phyloP scores from a whole-genome alignment of 2,888 invertebrate genomes.

The Volucella inanis region DNA sequence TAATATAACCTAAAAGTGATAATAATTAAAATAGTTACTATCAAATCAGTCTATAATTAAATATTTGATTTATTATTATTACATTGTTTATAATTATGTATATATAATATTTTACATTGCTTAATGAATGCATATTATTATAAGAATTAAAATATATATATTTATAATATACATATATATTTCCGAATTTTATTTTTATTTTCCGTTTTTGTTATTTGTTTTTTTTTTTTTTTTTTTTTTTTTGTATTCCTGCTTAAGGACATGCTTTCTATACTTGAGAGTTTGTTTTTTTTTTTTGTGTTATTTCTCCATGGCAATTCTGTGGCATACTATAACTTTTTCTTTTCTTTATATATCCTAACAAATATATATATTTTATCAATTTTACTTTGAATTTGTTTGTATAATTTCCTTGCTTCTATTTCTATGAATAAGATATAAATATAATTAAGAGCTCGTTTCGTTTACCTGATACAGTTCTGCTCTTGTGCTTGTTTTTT shows the following conservation, averaged over 20 bases:
- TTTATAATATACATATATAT: too few species aligned
- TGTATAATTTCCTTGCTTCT: conserved; percentile 2
- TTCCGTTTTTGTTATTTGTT: conserved; percentile 29
- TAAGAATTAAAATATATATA: too few species aligned
- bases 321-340: conserved; percentile 67
- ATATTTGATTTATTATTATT: conserved; percentile 75
- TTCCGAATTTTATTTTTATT: conserved; percentile 23
- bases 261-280: conserved; percentile 45
- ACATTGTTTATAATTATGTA: neutral
- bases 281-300: conserved; percentile 24
- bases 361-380: conserved; percentile 47
- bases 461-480: conserved; percentile 48
- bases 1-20: conserved; percentile 75
- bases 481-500: conserved; percentile 14
- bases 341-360: conserved; percentile 35
- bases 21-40: conserved; percentile 81
- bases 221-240: conserved; percentile 45
- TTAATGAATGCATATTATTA: conserved; percentile 47
- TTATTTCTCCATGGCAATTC: conserved; percentile 69
- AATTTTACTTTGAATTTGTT: conserved; percentile 25
- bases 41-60: conserved; percentile 83
- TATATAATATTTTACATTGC: conserved; percentile 66
- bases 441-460: conserved; percentile 50
- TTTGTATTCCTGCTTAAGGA: conserved; percentile 31
- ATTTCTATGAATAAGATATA: conserved; percentile 25